Base-by-base conservation (phyloP, 2,888 invertebrate genomes). In the Conus canariensis region DNA sequence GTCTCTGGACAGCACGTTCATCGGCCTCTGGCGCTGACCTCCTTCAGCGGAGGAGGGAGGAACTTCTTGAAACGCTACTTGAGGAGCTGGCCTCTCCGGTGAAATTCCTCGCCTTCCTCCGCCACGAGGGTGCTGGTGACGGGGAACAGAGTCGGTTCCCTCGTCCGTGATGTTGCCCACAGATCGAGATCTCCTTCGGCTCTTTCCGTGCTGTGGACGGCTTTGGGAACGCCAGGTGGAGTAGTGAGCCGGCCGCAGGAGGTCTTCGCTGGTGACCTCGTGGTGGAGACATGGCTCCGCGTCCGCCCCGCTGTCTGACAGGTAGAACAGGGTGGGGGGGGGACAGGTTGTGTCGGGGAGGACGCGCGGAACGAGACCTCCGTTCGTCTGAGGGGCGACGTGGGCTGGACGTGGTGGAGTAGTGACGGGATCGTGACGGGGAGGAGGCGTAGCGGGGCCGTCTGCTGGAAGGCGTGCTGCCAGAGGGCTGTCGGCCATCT, bases 1-100 rank as follows among this genome's bases (percentile, higher is more conserved):
- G 0, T 87, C 87, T 70, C 87, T 67, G 70, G 87, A 87, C 87
- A 87, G 70, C 56, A 56, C 5, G 60, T 87, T 87, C 85, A 85
- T 6, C 59, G 4, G 30, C 59, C 85, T n/a, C 58, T 25, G 60
- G 7, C 25, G 25, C 64, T 85, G 59, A 2, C 22, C 59, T n/a
- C 45, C 82, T 45, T 14, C 25, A 12, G n/a, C 45, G 14, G 82
- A 7, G 10, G 82, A 56, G 16, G 30, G 45, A 56, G 82, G 56
- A 74, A 74, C n/a, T 25, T 82, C 45, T 16, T 14, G 45, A 14
- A 82, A 59, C n/a, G 6, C 83, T 22, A 1, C 10, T 14, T 22
- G 19, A 19, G 1, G 58, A 4, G 60, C 25, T 7, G n/a, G 14
- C 83, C n/a, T 25, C 6, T n/a, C 25, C 19, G 60, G n/a, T 22